A percentile compares a stretch with the other conserved stretches of the same genome.
phyloP scores from a whole-genome alignment of 2,888 invertebrate genomes.

The Biston betularia region DNA sequence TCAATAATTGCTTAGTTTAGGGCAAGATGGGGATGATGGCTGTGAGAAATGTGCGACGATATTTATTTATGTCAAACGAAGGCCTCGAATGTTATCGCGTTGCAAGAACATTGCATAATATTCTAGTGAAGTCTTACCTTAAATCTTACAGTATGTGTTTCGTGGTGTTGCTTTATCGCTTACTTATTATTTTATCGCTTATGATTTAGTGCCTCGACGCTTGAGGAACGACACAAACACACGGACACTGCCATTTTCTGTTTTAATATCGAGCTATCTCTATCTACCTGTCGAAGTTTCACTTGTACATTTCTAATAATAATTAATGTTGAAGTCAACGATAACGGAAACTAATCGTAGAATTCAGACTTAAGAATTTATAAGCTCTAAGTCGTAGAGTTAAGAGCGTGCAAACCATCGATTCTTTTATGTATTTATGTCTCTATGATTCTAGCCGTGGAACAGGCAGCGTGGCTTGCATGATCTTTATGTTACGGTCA shows the following conservation, averaged over 20 bases:
- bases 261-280: constrained; percentile 24
- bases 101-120: neutral
- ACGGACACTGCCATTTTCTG: constrained; percentile 23
- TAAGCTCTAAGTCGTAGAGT: no score
- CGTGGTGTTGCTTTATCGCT: constrained; percentile 41
- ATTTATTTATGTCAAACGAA: no score
- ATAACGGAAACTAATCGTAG: neutral
- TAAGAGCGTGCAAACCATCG: no score
- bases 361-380: no score
- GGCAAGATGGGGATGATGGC: no score
- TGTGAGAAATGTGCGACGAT: no score
- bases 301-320: constrained; percentile 16
- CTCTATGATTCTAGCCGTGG: no score
- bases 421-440: no score
- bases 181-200: constrained; percentile 47
- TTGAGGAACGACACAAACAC: constrained; percentile 27
- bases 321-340: neutral
- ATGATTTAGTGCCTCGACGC: constrained; percentile 43
- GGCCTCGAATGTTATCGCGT: no score
- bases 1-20: no score
- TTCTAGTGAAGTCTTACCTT: constrained; percentile 1
- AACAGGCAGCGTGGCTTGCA: no score
- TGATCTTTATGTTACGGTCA: no score
- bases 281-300: constrained; percentile 23
- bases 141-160: constrained; percentile 21